Evolutionary conservation across 2,797 vertebrate species (phyloP).

Genomic region (Acridotheres tristis): DNA sequence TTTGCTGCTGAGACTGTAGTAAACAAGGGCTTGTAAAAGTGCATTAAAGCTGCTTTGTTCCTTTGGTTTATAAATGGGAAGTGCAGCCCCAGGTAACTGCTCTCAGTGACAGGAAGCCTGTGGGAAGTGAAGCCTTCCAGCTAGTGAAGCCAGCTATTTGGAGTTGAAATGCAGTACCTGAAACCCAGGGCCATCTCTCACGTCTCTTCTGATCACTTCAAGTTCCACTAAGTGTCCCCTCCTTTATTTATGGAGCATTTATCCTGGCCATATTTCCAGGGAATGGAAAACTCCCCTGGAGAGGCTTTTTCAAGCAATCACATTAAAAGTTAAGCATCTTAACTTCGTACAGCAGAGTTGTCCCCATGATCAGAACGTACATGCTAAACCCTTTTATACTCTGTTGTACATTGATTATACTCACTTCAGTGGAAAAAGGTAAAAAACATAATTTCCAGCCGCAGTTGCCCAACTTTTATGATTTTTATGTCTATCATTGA

Average conservation of each 20-base stretch:
- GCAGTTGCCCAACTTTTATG: slow-evolving; percentile 7
- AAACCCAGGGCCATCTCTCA: slow-evolving; percentile 32
- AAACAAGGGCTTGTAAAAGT: slow-evolving; percentile 34
- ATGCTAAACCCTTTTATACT: slow-evolving; percentile 29
- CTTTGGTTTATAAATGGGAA: slow-evolving; percentile 42
- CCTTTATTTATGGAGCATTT: slow-evolving; percentile 49
- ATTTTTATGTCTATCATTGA: slow-evolving; percentile 42
- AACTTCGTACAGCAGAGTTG: neutral
- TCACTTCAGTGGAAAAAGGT: slow-evolving; percentile 27
- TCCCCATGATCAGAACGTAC: neutral
- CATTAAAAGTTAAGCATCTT: slow-evolving; percentile 42
- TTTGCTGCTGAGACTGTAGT: neutral
- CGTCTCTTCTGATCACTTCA: slow-evolving; percentile 23
- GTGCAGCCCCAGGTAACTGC: neutral
- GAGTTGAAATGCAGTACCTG: slow-evolving; percentile 35
- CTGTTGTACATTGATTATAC: slow-evolving; percentile 29
- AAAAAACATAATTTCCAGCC: slow-evolving; percentile 33
- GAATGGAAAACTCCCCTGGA: slow-evolving; percentile 35
- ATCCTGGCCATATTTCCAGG: slow-evolving; percentile 14
- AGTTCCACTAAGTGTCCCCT: slow-evolving; percentile 22
- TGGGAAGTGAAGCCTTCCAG: neutral
- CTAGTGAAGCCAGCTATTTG: neutral
- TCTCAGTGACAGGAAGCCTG: slow-evolving; percentile 1
- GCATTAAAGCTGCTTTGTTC: slow-evolving; percentile 25
- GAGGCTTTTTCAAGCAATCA: slow-evolving; percentile 42